A percentile compares a stretch with the other conserved stretches of the same genome.
These are phyloP conservation scores for Phortica variegata DNA, from an alignment of 1,140 invertebrate species.

Conservation along the genomic window DNA sequence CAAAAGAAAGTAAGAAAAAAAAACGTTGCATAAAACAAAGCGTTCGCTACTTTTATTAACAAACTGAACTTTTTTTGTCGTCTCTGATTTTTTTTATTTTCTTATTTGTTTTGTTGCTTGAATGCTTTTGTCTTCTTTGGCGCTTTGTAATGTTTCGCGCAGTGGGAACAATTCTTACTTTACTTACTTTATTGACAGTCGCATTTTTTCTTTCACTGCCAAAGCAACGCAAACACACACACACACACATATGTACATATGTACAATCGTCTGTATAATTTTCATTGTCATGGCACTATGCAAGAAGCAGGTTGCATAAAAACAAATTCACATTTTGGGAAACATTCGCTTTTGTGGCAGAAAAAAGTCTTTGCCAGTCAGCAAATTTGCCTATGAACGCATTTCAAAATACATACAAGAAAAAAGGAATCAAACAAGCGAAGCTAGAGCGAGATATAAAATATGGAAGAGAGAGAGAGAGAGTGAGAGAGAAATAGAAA, in stretches of 20 bases:
- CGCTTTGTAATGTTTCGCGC: conserved; percentile 46
- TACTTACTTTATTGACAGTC: conserved; percentile 54
- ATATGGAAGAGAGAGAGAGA: too few species aligned
- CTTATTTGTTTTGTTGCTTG: conserved; percentile 7
- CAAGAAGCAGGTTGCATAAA: conserved; percentile 25
- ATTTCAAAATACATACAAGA: too few species aligned
- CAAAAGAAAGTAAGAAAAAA: not conserved
- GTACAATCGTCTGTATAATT: conserved; percentile 43
- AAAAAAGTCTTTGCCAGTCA: not conserved
- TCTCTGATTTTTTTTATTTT: not conserved
- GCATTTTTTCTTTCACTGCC: conserved; percentile 25
- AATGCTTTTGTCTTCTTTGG: too few species aligned
- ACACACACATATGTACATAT: not conserved
- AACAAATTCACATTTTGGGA: conserved; percentile 3
- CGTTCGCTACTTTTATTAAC: conserved; percentile 31
- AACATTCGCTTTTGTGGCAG: too few species aligned
- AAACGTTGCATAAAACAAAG: conserved; percentile 13
- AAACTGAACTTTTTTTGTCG: conserved; percentile 32
- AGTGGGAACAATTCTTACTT: conserved; percentile 53
- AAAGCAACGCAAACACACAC: too few species aligned
- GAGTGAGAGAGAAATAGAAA: too few species aligned
- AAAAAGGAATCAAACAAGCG: too few species aligned
- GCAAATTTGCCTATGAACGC: conserved; percentile 1
- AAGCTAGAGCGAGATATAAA: too few species aligned
- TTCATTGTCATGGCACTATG: conserved; percentile 43